Evolutionary conservation across 2,113 vertebrate genomes (phyloP), one percentile per base, ranked within the genome.

Genomic region (Limanda limanda): DNA sequence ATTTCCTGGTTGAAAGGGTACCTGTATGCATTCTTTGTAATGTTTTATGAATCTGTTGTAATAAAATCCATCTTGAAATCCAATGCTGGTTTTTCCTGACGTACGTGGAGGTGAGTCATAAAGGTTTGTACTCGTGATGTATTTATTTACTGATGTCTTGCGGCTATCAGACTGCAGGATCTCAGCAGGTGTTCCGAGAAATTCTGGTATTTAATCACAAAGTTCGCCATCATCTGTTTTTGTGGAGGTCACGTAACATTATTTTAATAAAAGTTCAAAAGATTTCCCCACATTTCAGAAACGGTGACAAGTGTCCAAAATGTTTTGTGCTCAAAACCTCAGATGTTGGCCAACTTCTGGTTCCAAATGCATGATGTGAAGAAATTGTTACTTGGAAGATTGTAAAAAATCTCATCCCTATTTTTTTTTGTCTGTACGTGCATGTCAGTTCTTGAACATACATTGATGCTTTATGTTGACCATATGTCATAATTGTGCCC

Each of bases 51-150:
- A 88, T 89, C 92, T 96, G 95, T 97, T 97, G 96, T 98, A 98
- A 98, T 98, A 98, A 98, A 98, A 97, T 91, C 91, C 94, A 92
- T 90, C 96, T 94, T 97, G 95, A 97, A 95, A 95, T 93, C 95
- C 92, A 94, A 77, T 88, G 95, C 95, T 97, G 96, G 94, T 97
- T 94, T 96, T 95, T 97, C 95, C 88, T 96, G 95, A 95, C 92
- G 94, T 96, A 93, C 84, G 48, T 94, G 94, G 94, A 96, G 96
- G 92, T 96, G 97, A 95, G 95, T 93, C 93, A 88, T 90, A 86
- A 95, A 97, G 96, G 96, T 97, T 97, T 96, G 96, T 97, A 96
- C 94, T 68, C 42, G 18, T 79, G 71, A 69, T 82, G 31, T 59
- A 40, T 70, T 68, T 65, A 5, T 72, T 71, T 61, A 5, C 67